Base-by-base conservation (phyloP, 2,113 vertebrate species). In the Lepisosteus oculatus region DNA sequence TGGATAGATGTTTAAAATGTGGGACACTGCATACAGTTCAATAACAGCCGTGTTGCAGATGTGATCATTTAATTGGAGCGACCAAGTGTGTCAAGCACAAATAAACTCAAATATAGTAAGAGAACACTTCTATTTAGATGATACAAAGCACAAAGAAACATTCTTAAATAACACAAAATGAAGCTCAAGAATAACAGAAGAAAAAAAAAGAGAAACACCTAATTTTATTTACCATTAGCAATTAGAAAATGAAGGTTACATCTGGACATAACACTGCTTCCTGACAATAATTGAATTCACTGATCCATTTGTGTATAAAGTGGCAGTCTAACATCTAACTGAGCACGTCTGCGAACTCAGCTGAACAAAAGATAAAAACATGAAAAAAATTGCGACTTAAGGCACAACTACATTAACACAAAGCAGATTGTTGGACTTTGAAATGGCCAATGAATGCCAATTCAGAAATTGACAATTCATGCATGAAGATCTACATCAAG, bases 341-440 rank as follows among this genome's bases (percentile, higher is more conserved):
- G 72, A 74, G 78, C 78, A 86, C 78, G 62, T 42, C 42, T 42
- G 79, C 85, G 87, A 84, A 86, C 83, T 83, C 79, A 86, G 83
- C 83, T 85, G 85, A 89, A 83, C 79, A 63, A 3, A 67, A 76
- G 79, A 74, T 3, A 68, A 70, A n/a, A 51, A 69, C 72, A 41
- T 55, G 54, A 17, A 64, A 5, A 54, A 85, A 79, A 91, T 77
- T 80, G 87, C 84, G 88, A 91, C 83, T 81, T 94, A 91, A 96
- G 94, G 93, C 95, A 95, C 93, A 85, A 90, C 85, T 89, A 94
- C 89, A 89, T 87, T 82, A 90, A 85, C 86, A 91, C 90, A 85
- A 87, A 87, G 87, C 76, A 87, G 78, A 88, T 81, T 85, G 89
- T 72, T 81, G 78, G 85, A 89, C 79, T 76, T 75, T 55, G 66